Conservation (phyloP, 2,888 invertebrate genomes). For the Adelognathus sp. region DNA sequence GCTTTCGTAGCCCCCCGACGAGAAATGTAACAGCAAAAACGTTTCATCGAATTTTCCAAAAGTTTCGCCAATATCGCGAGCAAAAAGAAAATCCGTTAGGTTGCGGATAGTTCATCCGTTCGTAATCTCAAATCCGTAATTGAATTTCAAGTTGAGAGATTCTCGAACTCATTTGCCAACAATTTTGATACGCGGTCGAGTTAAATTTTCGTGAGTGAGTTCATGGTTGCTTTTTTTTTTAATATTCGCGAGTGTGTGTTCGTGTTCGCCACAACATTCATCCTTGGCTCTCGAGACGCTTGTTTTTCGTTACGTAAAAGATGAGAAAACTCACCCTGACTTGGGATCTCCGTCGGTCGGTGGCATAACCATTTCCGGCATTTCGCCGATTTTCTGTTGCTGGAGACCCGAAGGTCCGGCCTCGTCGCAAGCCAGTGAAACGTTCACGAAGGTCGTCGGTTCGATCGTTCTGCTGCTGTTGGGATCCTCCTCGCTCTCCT, state of each 20-base stretch:
- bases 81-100: neutral
- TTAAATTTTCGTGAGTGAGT: neutral
- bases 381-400: constrained; percentile 77
- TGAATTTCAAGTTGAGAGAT: neutral
- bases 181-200: neutral
- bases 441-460: constrained; percentile 78
- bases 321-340: constrained; percentile 79
- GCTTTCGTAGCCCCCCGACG: neutral
- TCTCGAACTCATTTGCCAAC: neutral
- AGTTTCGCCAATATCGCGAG: neutral
- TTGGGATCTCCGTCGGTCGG: constrained; percentile 77
- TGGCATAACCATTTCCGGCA: constrained; percentile 76
- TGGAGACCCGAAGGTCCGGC: constrained; percentile 80
- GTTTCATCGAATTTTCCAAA: neutral
- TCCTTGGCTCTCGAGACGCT: constrained; percentile 74
- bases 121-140: neutral
- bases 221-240: neutral
- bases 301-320: constrained; percentile 53
- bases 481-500: constrained; percentile 77
- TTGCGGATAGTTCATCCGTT: neutral
- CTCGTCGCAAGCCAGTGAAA: constrained; percentile 78
- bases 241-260: constrained; percentile 48
- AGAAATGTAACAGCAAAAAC: neutral
- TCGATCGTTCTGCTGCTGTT: constrained; percentile 74
- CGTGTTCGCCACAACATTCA: constrained; percentile 78